Conservation (phyloP, 2,888 invertebrate genomes). For the Danaus chrysippus region DNA sequence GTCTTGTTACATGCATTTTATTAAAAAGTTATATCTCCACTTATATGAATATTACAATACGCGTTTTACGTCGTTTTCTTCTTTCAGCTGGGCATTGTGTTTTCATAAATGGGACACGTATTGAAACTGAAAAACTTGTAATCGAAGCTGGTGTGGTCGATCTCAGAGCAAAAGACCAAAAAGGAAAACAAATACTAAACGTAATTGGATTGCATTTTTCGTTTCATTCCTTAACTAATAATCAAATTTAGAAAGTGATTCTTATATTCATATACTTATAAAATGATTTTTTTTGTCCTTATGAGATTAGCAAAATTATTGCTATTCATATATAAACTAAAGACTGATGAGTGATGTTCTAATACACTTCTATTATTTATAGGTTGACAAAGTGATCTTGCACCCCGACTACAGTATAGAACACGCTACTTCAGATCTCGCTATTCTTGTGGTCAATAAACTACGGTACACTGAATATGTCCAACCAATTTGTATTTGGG, state of each 20-base stretch:
- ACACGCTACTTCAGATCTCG: constrained; percentile 60
- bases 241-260: constrained; percentile 9
- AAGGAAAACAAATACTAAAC: constrained; percentile 49
- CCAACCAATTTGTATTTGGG: constrained; percentile 70
- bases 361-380: constrained; percentile 33
- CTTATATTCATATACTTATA: too few relatives aligned
- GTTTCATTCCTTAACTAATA: neutral
- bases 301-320: too few relatives aligned
- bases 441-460: constrained; percentile 57
- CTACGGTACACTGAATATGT: constrained; percentile 59
- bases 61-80: constrained; percentile 6
- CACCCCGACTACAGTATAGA: constrained; percentile 55
- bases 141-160: constrained; percentile 59
- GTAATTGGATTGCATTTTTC: constrained; percentile 42
- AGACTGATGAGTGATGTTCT: neutral
- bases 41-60: neutral
- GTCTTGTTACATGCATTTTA: neutral
- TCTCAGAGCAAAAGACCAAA: constrained; percentile 44
- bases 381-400: constrained; percentile 56
- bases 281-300: too few relatives aligned
- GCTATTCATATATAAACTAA: too few relatives aligned
- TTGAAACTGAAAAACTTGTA: constrained; percentile 44
- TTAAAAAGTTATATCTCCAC: too few relatives aligned
- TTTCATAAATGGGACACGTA: constrained; percentile 35
- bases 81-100: constrained; percentile 67